Conservation (phyloP, 2,888 invertebrate species). For the Nebria brevicollis region DNA sequence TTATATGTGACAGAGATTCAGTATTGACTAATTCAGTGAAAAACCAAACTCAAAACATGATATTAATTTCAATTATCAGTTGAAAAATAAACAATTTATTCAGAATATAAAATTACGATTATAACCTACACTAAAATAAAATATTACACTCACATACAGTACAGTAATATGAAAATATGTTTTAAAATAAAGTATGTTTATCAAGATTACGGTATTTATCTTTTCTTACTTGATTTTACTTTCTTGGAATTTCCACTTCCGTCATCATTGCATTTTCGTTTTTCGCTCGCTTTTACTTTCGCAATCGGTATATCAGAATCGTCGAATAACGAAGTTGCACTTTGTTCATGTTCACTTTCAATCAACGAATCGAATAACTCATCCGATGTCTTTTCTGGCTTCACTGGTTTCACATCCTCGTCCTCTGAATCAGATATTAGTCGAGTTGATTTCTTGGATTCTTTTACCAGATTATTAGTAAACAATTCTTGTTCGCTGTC, state of each 20-base stretch:
- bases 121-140: background rate
- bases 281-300: slow-evolving; percentile 30
- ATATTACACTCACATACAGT: background rate
- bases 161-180: background rate
- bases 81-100: background rate
- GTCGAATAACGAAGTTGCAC: background rate
- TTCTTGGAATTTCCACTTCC: slow-evolving; percentile 24
- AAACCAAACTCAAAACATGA: background rate
- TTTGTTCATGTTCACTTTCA: slow-evolving; percentile 10
- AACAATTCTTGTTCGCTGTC: slow-evolving; percentile 40
- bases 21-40: no score
- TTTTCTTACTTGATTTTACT: slow-evolving; percentile 32
- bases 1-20: no score
- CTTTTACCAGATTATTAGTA: slow-evolving; percentile 48
- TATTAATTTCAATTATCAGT: background rate
- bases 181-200: background rate
- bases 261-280: slow-evolving; percentile 18
- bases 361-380: slow-evolving; percentile 39
- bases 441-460: slow-evolving; percentile 44
- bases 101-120: background rate
- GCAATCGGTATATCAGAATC: slow-evolving; percentile 34
- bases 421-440: slow-evolving; percentile 51
- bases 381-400: slow-evolving; percentile 34
- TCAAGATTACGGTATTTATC: slow-evolving; percentile 1
- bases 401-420: slow-evolving; percentile 35